These are phyloP conservation scores for Oopsacas minuta DNA, from an alignment of 37 sponge, comb jelly and placozoan genomes.

Conservation along the genomic window DNA sequence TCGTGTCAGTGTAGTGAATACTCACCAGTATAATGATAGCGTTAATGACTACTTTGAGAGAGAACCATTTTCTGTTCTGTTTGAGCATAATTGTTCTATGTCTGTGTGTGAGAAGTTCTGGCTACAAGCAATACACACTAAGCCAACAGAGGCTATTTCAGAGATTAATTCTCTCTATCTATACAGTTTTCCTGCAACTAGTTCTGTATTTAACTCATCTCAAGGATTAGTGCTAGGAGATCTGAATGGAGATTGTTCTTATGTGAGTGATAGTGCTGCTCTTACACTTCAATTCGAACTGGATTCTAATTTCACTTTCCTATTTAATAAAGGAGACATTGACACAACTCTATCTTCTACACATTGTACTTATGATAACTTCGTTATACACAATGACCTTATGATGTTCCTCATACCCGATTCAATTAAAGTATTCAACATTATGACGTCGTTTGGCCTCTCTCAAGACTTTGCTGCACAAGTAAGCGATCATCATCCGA, in stretches of 20 bases:
- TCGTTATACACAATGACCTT: slow-evolving; percentile 17
- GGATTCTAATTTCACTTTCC: neutral
- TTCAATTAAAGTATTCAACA: slow-evolving; percentile 37
- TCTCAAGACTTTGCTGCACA: neutral
- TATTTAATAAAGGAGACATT: neutral
- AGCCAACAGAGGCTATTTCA: slow-evolving; percentile 41
- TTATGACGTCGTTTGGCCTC: slow-evolving; percentile 35
- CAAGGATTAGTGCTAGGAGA: slow-evolving; percentile 63
- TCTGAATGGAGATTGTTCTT: slow-evolving; percentile 85
- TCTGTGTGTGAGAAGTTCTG: slow-evolving; percentile 33
- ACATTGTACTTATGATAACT: neutral
- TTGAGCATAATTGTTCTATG: neutral
- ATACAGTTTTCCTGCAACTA: slow-evolving; percentile 27
- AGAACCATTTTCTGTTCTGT: slow-evolving; percentile 13
- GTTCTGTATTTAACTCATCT: slow-evolving; percentile 22
- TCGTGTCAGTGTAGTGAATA: neutral
- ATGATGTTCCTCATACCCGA: neutral
- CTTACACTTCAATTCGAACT: neutral
- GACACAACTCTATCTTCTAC: neutral
- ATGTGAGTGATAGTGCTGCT: slow-evolving; percentile 26
- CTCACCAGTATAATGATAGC: slow-evolving; percentile 13
- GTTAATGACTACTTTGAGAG: slow-evolving; percentile 19
- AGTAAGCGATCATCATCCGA: slow-evolving; percentile 74
- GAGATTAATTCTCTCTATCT: slow-evolving; percentile 62
- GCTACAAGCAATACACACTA: slow-evolving; percentile 51